Percentiles rank a stretch among this genome's conserved stretches.
phyloP scores from a whole-genome alignment of 2,797 vertebrate species.

The Lophotriccus pileatus region DNA sequence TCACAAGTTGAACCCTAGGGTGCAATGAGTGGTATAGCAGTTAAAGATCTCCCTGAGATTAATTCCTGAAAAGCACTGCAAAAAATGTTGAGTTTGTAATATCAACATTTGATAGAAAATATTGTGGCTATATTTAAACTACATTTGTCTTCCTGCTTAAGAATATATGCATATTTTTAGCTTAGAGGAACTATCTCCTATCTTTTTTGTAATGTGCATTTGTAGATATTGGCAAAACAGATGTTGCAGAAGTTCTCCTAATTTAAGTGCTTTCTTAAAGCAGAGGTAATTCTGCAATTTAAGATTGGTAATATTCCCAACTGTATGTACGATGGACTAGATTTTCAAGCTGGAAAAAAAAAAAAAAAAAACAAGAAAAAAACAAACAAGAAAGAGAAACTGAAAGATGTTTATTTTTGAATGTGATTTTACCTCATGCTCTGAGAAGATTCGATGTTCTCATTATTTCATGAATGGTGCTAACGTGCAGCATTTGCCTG shows the following conservation, averaged over 20 bases:
- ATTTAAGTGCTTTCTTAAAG: neutral
- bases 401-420: neutral
- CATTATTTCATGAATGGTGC: conserved; percentile 2
- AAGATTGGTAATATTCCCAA: neutral
- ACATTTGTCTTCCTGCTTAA: neutral
- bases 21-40: neutral
- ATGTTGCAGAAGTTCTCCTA: neutral
- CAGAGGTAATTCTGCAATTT: neutral
- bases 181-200: neutral
- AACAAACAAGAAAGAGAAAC: neutral
- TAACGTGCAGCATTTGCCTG: conserved; percentile 20
- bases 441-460: neutral
- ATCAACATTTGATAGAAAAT: neutral
- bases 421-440: conserved; percentile 15
- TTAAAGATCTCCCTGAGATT: neutral
- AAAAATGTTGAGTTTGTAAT: neutral
- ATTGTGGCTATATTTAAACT: neutral
- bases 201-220: neutral
- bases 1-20: neutral
- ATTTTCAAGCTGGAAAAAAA: neutral
- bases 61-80: neutral
- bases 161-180: neutral
- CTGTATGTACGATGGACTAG: neutral
- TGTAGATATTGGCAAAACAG: neutral
- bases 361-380: neutral